A percentile compares a stretch with the other conserved stretches of the same genome.
Evolutionary conservation across 2,113 vertebrate genomes (phyloP).

Genomic region (Nestor notabilis): DNA sequence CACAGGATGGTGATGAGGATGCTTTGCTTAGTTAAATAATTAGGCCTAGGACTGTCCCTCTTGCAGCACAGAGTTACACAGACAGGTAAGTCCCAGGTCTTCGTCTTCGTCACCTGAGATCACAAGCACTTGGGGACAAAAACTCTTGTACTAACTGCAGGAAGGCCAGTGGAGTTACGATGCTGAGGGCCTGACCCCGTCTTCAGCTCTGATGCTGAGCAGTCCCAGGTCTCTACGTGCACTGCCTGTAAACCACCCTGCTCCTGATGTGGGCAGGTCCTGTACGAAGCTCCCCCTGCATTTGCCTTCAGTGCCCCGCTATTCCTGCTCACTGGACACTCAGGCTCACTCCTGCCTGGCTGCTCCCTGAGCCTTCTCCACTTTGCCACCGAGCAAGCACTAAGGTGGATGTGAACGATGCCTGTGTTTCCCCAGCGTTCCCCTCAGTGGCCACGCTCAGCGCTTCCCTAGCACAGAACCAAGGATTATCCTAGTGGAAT

Average conservation of each 20-base stretch:
- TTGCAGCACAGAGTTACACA: background rate
- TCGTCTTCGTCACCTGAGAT: background rate
- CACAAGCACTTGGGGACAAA: background rate
- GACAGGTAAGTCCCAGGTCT: background rate
- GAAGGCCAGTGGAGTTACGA: background rate
- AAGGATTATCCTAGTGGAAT: slow-evolving; percentile 60
- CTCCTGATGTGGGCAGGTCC: background rate
- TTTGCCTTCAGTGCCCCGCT: background rate
- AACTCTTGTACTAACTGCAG: background rate
- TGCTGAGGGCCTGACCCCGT: background rate
- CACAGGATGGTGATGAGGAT: background rate
- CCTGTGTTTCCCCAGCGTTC: background rate
- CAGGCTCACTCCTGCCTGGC: background rate
- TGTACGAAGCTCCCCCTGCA: background rate
- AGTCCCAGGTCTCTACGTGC: background rate
- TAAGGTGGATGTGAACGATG: background rate
- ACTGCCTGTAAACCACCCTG: background rate
- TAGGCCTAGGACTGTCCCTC: background rate
- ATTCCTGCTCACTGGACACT: background rate
- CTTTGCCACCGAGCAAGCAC: background rate
- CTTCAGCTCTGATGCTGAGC: background rate
- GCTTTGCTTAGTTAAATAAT: background rate
- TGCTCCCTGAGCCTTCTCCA: background rate
- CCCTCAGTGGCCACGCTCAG: background rate
- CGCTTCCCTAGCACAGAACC: background rate